These are phyloP conservation scores for Eupsilia transversa DNA, from an alignment of 2,888 invertebrate genomes.

Conservation along the genomic window DNA sequence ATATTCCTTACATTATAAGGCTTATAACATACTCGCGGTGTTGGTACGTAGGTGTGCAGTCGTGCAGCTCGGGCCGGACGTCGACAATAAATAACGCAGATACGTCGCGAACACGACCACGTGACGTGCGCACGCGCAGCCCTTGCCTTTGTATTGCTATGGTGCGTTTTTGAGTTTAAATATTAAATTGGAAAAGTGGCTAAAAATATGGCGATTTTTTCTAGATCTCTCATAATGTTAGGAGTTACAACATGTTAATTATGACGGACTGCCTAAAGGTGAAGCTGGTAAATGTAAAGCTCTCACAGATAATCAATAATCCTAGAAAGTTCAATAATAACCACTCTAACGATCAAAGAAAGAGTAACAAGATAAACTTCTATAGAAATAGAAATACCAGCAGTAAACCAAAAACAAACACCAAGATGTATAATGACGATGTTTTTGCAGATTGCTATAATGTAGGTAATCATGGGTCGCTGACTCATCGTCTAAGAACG, in stretches of 20 bases:
- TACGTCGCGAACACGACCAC: conserved; percentile 86
- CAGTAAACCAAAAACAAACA: conserved; percentile 36
- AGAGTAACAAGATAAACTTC: neutral
- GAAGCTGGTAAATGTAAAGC: neutral
- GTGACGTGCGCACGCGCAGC: conserved; percentile 83
- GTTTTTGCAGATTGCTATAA: conserved; percentile 53
- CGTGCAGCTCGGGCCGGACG: conserved; percentile 81
- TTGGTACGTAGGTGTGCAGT: conserved; percentile 72
- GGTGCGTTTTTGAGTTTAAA: conserved; percentile 50
- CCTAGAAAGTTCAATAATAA: neutral
- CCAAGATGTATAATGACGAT: conserved; percentile 31
- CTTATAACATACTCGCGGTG: conserved; percentile 57
- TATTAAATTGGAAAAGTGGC: conserved; percentile 17
- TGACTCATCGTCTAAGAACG: conserved; percentile 43
- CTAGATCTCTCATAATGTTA: neutral
- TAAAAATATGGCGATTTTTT: conserved; percentile 14
- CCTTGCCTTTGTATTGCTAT: conserved; percentile 64
- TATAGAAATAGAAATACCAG: conserved; percentile 6
- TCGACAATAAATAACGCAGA: conserved; percentile 88
- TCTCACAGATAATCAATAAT: neutral
- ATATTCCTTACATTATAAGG: conserved; percentile 52
- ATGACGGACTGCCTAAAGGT: neutral
- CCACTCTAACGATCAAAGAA: neutral
- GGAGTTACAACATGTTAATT: neutral
- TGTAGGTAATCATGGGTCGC: conserved; percentile 45